These are phyloP conservation scores for Megaceryle maxima DNA, from an alignment of 2,113 vertebrate species.

Conservation along the genomic window DNA sequence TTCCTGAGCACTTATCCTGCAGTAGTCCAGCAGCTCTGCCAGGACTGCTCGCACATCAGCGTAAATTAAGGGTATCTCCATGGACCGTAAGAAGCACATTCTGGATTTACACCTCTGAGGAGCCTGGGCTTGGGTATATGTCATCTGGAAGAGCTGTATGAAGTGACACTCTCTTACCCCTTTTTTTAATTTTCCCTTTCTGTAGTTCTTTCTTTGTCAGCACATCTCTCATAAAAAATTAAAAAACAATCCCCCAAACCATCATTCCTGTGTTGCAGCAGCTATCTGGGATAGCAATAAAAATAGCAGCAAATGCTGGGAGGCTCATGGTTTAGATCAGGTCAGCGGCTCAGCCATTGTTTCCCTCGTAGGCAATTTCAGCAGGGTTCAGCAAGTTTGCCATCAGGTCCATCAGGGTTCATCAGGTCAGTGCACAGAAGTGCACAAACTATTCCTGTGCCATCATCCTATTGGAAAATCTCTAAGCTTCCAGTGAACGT, in stretches of 20 bases:
- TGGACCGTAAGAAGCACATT: background rate
- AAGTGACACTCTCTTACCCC: background rate
- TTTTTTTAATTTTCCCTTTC: background rate
- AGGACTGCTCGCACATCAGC: rapidly evolving
- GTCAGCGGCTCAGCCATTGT: background rate
- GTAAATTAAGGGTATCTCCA: background rate
- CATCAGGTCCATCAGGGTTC: background rate
- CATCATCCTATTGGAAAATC: background rate
- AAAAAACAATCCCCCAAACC: background rate
- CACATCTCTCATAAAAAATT: background rate
- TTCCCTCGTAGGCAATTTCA: background rate
- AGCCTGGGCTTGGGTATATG: background rate
- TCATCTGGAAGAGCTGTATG: background rate
- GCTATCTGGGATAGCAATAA: background rate
- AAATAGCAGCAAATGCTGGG: background rate
- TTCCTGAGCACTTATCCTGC: background rate
- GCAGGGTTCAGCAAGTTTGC: background rate
- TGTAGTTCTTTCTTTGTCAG: background rate
- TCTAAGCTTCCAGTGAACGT: background rate
- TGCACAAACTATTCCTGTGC: background rate
- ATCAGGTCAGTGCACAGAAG: background rate
- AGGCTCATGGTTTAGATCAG: background rate
- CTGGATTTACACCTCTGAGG: background rate
- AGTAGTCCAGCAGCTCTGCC: background rate
- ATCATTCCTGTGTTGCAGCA: rapidly evolving